phyloP scores from a whole-genome alignment of 2,797 vertebrate genomes.

The Orientallactaga sibirica region DNA sequence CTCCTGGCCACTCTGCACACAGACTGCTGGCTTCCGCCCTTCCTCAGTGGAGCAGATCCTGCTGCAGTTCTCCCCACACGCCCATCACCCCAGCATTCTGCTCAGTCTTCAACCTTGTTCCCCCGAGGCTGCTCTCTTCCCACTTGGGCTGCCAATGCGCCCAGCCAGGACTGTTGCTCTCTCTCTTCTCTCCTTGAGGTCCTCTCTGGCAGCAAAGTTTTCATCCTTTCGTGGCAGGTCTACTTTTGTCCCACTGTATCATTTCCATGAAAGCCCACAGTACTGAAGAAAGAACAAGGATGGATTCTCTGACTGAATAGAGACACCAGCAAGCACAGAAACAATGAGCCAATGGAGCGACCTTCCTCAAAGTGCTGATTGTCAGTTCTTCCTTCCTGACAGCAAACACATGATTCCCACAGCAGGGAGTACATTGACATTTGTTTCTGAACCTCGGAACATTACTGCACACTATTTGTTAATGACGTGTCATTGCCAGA shows the following conservation, averaged over 20 bases:
- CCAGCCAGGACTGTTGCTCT: neutral
- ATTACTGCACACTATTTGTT: neutral
- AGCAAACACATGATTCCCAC: neutral
- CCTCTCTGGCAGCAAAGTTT: conserved; percentile 19
- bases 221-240: conserved; percentile 18
- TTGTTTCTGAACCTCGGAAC: neutral
- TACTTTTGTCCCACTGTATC: neutral
- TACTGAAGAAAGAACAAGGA: neutral
- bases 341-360: neutral
- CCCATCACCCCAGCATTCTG: neutral
- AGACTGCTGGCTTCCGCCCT: neutral
- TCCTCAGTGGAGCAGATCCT: neutral
- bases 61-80: neutral
- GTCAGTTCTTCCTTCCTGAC: neutral
- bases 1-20: conserved; percentile 51
- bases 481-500: neutral
- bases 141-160: neutral
- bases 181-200: neutral
- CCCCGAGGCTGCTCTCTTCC: neutral
- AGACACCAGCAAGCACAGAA: neutral
- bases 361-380: neutral
- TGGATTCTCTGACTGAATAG: conserved; percentile 12
- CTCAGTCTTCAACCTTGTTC: neutral
- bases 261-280: conserved; percentile 1
- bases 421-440: neutral